These are phyloP conservation scores for Ariopsis seemanni DNA, from an alignment of 2,113 vertebrate genomes.

Conservation along the genomic window DNA sequence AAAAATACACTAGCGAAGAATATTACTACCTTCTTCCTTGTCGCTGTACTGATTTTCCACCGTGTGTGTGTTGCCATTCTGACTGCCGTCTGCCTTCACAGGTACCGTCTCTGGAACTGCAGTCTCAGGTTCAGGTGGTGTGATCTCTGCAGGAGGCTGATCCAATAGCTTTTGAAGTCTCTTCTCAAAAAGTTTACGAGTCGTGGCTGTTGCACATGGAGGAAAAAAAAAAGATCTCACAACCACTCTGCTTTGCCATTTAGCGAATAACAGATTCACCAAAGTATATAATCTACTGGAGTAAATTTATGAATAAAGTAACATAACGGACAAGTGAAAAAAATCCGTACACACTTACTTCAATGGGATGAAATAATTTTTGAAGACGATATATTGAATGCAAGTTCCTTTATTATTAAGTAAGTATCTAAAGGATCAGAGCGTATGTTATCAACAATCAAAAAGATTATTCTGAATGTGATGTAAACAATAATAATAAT, in stretches of 20 bases:
- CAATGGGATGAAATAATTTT: neutral
- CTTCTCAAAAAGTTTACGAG: conserved; percentile 91
- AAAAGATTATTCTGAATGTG: neutral
- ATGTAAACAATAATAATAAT: neutral
- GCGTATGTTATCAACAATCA: neutral
- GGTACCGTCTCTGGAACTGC: conserved; percentile 74
- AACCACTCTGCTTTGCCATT: neutral
- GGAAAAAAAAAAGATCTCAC: neutral
- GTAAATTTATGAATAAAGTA: neutral
- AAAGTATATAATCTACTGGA: too few relatives aligned
- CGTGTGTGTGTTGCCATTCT: conserved; percentile 90
- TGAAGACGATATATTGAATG: neutral
- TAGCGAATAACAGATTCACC: neutral
- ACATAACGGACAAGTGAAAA: too few relatives aligned
- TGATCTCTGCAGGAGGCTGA: conserved; percentile 70
- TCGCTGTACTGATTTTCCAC: conserved; percentile 88
- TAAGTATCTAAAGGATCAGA: neutral
- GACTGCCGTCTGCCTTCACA: conserved; percentile 80
- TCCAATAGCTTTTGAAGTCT: conserved; percentile 88
- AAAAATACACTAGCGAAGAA: neutral
- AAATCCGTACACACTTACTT: neutral
- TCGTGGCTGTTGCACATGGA: conserved; percentile 72
- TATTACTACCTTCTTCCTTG: conserved; percentile 87
- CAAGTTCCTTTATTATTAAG: neutral
- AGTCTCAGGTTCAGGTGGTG: conserved; percentile 51